Evolutionary conservation across 2,888 invertebrate species (phyloP).

Genomic region (Andrena hattorfiana): DNA sequence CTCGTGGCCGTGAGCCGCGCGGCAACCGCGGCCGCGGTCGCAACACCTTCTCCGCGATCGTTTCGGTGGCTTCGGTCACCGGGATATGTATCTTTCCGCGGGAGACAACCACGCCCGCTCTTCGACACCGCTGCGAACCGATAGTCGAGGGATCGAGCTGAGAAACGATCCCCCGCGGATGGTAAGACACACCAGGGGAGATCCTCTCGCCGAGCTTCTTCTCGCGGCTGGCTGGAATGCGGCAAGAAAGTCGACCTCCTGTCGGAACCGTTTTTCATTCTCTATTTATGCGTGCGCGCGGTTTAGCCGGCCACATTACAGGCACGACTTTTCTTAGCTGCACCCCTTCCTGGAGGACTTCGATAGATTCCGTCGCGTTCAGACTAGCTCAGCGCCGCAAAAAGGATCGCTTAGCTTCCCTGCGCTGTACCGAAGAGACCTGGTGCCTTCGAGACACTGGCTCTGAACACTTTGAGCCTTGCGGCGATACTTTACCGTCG

Average conservation of each 20-base stretch:
- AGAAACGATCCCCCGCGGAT: conserved; percentile 56
- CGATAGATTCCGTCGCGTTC: not conserved
- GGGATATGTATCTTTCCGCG: conserved; percentile 73
- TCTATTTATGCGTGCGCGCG: conserved; percentile 38
- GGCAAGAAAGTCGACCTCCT: conserved; percentile 38
- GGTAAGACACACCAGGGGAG: conserved; percentile 5
- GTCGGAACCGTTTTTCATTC: conserved; percentile 39
- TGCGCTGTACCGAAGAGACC: not conserved
- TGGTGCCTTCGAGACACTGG: not conserved
- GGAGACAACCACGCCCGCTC: conserved; percentile 65
- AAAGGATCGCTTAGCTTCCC: not conserved
- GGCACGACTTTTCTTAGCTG: conserved; percentile 5
- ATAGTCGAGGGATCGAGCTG: conserved; percentile 54
- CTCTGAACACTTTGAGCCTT: not conserved
- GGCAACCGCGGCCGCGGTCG: conserved; percentile 36
- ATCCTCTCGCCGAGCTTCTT: not conserved
- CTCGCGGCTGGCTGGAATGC: conserved; percentile 40
- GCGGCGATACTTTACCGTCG: no score
- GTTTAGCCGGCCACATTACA: not conserved
- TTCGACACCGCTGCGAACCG: conserved; percentile 65
- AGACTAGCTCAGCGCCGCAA: not conserved
- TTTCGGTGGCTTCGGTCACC: conserved; percentile 68
- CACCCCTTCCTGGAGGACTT: conserved; percentile 6
- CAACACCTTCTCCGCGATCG: conserved; percentile 48
- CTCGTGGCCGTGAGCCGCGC: conserved; percentile 36